Evolutionary conservation across 2,888 invertebrate genomes (phyloP), one percentile per base, ranked within the genome.

Genomic region (Limnephilus rhombicus): DNA sequence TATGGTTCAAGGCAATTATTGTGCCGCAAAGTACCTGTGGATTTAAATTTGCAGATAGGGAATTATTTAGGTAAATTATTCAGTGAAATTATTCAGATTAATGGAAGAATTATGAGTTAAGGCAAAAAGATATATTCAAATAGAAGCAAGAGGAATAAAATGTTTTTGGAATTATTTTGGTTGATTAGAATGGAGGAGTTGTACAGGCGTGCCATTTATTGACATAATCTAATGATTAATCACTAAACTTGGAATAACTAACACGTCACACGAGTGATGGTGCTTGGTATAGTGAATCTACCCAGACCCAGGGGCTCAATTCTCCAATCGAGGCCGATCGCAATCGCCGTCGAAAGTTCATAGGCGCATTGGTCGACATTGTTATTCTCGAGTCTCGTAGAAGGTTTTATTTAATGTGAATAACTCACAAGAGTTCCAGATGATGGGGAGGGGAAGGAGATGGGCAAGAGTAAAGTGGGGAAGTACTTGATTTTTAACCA

Each of bases 1-100:
- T 68, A 68, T 9, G 24, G 68, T 68, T n/a, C 68, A 68, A 68
- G 37, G 83, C 34, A 83, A 83, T 41, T 83, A 83, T 83, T 83
- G 83, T 83, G 24, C 83, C 41, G 83, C 83, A 68, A 68, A 68
- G 24, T 68, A 68, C 68, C 68, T 68, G 68, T 68, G 68, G 68
- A 68, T 68, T n/a, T 68, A 68, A 68, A 68, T 68, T 68, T 24
- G 68, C 68, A n/a, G 68, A 68, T 68, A 68, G 68, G 24, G 68
- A 68, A 68, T 68, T 68, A n/a, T 68, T 68, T 68, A 24, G 24
- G 7, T n/a, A 9, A 68, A 68, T 68, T 68, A 68, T 68, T 68
- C 68, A 68, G 68, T 1, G 7, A 68, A 68, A 68, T n/a, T 68
- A 68, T 68, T 68, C 24, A 24, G 68, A 68, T 68, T 68, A 68